These are phyloP conservation scores for Lepus townsendii DNA, from an alignment of 2,797 vertebrate genomes.

Conservation along the genomic window DNA sequence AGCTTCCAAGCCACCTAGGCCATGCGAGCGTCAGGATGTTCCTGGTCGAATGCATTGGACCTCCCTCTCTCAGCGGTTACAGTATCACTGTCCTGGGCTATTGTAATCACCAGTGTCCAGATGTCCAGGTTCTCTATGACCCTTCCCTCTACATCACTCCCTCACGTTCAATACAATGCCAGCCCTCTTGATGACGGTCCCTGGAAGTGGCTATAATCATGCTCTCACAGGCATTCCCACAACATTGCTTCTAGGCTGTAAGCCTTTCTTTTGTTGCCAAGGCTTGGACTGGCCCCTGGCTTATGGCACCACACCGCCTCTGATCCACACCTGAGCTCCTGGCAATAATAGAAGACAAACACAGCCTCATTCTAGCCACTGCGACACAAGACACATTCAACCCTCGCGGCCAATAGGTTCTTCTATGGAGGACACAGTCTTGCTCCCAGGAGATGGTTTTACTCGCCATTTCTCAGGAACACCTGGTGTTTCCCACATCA, in stretches of 20 bases:
- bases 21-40: background rate
- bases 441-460: background rate
- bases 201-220: rapidly evolving
- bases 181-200: background rate
- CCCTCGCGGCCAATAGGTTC: background rate
- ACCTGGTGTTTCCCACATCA: background rate
- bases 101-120: background rate
- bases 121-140: background rate
- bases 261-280: background rate
- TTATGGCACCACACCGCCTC: background rate
- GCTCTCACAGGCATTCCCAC: background rate
- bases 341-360: background rate
- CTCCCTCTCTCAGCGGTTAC: background rate
- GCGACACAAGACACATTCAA: background rate
- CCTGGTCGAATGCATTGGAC: background rate
- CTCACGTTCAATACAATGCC: rapidly evolving
- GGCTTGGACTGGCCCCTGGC: background rate
- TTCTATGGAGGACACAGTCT: background rate
- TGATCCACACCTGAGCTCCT: background rate
- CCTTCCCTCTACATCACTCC: background rate
- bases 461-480: background rate
- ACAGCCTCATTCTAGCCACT: background rate
- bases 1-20: background rate
- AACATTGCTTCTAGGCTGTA: background rate
- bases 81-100: background rate